Percentiles rank a stretch among this genome's conserved stretches.
phyloP scores from a whole-genome alignment of 2,113 vertebrate species.

The Elephas maximus region DNA sequence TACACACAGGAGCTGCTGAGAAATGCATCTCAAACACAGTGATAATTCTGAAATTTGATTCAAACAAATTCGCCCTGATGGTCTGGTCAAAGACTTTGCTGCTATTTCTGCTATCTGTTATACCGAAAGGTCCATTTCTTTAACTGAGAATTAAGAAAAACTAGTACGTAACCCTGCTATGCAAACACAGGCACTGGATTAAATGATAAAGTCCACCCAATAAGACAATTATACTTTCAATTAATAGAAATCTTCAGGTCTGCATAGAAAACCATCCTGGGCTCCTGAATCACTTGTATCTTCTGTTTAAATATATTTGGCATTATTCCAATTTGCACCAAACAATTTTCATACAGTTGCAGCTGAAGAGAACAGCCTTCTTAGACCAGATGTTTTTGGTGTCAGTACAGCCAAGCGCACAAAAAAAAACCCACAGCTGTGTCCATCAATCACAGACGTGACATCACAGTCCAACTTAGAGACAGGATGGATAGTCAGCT shows the following conservation, averaged over 20 bases:
- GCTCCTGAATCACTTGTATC: slow-evolving; percentile 75
- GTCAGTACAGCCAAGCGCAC: slow-evolving; percentile 75
- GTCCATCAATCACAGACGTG: slow-evolving; percentile 67
- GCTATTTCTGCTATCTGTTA: background rate
- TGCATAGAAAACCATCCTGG: background rate
- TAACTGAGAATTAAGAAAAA: background rate
- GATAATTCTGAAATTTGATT: background rate
- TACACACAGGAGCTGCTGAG: background rate
- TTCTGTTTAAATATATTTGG: slow-evolving; percentile 75
- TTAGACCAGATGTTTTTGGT: slow-evolving; percentile 83
- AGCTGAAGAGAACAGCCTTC: slow-evolving; percentile 83
- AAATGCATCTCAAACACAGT: slow-evolving; percentile 53
- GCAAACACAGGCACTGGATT: background rate
- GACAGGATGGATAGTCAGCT: slow-evolving; percentile 13
- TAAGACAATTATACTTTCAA: slow-evolving; percentile 9
- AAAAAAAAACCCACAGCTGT: slow-evolving; percentile 84
- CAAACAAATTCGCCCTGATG: slow-evolving; percentile 38
- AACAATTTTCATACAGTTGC: slow-evolving; percentile 80
- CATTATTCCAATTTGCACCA: slow-evolving; percentile 46
- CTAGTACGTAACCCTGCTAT: background rate
- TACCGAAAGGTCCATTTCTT: background rate
- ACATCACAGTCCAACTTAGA: background rate
- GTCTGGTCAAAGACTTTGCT: slow-evolving; percentile 23
- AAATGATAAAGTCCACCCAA: background rate
- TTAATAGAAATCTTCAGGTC: background rate